Percentiles rank a stretch among this genome's conserved stretches.
These are phyloP conservation scores for Clytia hemisphaerica DNA, from an alignment of 30 jellyfish, hydroid and myxozoan species.

Conservation along the genomic window DNA sequence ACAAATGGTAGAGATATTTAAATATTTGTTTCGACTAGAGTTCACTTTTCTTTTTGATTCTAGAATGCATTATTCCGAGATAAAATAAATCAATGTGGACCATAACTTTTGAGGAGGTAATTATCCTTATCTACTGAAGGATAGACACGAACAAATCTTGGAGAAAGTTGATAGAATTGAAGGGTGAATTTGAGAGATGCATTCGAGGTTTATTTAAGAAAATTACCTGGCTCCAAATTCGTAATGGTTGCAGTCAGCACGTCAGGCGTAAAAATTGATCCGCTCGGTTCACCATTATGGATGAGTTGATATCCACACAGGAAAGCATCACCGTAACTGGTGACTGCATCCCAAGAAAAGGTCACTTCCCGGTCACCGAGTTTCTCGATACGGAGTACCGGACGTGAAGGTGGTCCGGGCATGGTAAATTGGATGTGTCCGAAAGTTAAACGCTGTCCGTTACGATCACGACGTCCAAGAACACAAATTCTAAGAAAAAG, in stretches of 20 bases:
- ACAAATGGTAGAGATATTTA: not conserved
- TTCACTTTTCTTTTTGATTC: too few species aligned
- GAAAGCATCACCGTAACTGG: slow-evolving; percentile 51
- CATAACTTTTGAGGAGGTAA: not conserved
- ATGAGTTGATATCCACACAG: slow-evolving; percentile 25
- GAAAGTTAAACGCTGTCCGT: slow-evolving; percentile 31
- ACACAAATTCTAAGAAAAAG: slow-evolving; percentile 24
- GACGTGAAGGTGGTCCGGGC: slow-evolving; percentile 63
- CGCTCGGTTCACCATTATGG: slow-evolving; percentile 26
- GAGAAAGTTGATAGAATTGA: too few species aligned
- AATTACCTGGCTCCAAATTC: slow-evolving; percentile 31
- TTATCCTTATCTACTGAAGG: too few species aligned
- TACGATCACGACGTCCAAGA: slow-evolving; percentile 29
- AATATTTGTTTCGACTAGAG: too few species aligned
- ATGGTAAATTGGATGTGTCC: slow-evolving; percentile 39
- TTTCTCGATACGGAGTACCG: slow-evolving; percentile 5
- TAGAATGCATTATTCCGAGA: not conserved
- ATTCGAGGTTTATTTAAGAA: too few species aligned
- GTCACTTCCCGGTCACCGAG: slow-evolving; percentile 39
- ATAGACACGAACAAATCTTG: too few species aligned
- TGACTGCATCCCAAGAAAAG: slow-evolving; percentile 30
- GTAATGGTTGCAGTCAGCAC: slow-evolving; percentile 13
- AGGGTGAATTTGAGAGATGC: too few species aligned
- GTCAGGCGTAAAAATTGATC: slow-evolving; percentile 29
- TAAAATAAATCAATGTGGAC: not conserved